These are phyloP conservation scores for Fringilla coelebs DNA, from an alignment of 2,797 vertebrate species.

Conservation along the genomic window DNA sequence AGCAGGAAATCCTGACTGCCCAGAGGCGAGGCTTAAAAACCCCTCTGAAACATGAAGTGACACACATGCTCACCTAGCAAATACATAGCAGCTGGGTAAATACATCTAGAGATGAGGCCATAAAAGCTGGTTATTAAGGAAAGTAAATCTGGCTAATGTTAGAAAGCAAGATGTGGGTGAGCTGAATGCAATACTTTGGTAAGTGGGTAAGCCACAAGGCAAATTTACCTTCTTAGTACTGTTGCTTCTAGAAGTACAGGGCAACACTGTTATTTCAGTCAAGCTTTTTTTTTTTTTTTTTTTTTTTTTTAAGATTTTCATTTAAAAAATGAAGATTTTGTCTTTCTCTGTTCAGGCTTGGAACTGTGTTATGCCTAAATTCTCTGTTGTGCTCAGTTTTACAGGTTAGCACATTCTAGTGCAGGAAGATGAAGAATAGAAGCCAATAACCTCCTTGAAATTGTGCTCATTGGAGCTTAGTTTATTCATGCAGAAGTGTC, in stretches of 20 bases:
- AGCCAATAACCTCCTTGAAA: neutral
- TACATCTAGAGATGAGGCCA: conserved; percentile 49
- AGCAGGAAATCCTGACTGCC: conserved; percentile 69
- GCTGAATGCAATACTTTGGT: neutral
- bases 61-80: conserved; percentile 58
- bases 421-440: neutral
- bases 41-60: conserved; percentile 65
- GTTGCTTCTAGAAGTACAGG: neutral
- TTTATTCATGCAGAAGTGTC: neutral
- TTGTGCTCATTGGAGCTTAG: neutral
- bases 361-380: neutral
- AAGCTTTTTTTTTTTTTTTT: neutral
- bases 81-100: conserved; percentile 77
- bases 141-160: conserved; percentile 64
- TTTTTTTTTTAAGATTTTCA: neutral
- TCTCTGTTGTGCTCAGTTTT: neutral
- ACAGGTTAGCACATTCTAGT: neutral
- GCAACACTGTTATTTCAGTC: neutral
- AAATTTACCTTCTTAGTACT: neutral
- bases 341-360: neutral
- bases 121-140: conserved; percentile 58
- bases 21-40: conserved; percentile 59
- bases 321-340: neutral
- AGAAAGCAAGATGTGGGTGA: conserved; percentile 50
- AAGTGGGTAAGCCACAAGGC: neutral